Evolutionary conservation across 2,113 vertebrate genomes (phyloP).

Genomic region (Aptenodytes forsteri): DNA sequence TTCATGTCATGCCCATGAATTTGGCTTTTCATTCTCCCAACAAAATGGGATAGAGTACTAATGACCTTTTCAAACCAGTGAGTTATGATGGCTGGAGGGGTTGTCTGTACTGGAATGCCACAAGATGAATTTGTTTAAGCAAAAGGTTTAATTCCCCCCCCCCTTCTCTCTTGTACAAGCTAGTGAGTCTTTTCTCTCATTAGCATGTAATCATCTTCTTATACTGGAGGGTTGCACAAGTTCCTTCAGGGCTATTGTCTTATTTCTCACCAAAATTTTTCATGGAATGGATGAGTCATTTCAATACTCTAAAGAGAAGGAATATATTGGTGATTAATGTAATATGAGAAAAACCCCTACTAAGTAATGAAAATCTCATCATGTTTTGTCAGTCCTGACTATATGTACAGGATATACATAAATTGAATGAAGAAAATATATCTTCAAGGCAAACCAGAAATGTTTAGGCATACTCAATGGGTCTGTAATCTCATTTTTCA

Average conservation of each 20-base stretch:
- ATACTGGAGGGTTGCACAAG: neutral
- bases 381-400: neutral
- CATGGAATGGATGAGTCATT: neutral
- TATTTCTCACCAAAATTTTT: neutral
- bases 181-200: neutral
- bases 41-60: neutral
- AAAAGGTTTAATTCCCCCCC: neutral
- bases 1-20: neutral
- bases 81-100: constrained; percentile 20
- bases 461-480: neutral
- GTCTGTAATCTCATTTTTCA: constrained; percentile 31
- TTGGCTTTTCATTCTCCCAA: neutral
- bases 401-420: neutral
- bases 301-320: neutral
- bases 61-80: constrained; percentile 32
- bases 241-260: neutral
- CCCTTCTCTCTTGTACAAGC: neutral
- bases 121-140: constrained; percentile 18
- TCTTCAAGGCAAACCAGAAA: constrained; percentile 11
- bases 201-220: neutral
- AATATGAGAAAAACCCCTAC: neutral
- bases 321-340: neutral
- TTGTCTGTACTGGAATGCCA: neutral
- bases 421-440: neutral
- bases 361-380: constrained; percentile 4